Base-by-base conservation (phyloP, 2,888 invertebrate species). In the Cremastobaeus sp. region DNA sequence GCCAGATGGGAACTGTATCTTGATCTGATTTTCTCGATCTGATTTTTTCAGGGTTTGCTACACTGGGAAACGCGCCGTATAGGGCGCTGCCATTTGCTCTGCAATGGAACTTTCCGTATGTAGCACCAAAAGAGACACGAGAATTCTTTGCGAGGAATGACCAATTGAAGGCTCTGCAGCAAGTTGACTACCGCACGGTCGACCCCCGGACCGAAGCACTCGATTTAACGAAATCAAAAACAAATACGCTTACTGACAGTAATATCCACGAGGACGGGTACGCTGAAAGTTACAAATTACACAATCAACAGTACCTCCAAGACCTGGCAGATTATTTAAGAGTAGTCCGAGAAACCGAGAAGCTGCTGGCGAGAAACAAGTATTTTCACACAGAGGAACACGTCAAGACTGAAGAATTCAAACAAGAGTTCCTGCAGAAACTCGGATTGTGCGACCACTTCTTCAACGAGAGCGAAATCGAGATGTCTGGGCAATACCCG, bases 401-500 rank as follows among this genome's bases (percentile, higher is more conserved):
- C 30, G 37, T 69, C 9, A 69, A 69, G 39, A 54, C 47, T 21
- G 69, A 70, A 11, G n/a, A 8, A n/a, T 9, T 41, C 14, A 62
- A 34, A n/a, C 15, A 69, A 17, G 60, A 60, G 39, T 32, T 21
- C n/a, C 17, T 30, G 18, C 17, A 14, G 11, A 57, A 54, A 25
- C 35, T 32, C 8, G 20, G 25, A 11, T 59, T 28, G 9, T 60
- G 18, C n/a, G 43, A 43, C 15, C 11, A 48, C 2, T 3, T 45
- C 20, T 43, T 15, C 1, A 21, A n/a, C 11, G 30, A 52, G 1
- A 57, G 47, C 25, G 5, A 12, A 2, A 43, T 60, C 59, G 60
- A 74, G 4, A 86, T 86, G 86, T 86, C 86, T 68, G 86, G 86
- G 17, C 86, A 86, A 76, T 86, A 86, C 79, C 86, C 86, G 55